Evolutionary conservation across 1,140 invertebrate species (phyloP).

Genomic region (Heterodera schachtii): DNA sequence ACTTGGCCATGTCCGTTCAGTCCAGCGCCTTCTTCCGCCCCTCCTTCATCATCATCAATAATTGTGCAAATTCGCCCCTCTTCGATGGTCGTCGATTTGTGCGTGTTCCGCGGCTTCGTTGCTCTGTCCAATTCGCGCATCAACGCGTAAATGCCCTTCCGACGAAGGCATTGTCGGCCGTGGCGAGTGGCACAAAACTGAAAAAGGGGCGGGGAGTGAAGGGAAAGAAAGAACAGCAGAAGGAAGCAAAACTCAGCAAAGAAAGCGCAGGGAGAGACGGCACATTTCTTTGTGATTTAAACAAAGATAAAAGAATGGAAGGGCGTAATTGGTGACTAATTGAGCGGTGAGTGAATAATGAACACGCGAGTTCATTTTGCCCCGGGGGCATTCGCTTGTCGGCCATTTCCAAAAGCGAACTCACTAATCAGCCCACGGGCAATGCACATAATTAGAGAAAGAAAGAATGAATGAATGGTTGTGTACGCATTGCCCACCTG

Average conservation of each 20-base stretch:
- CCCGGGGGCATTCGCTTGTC: no score
- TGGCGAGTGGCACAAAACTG: conserved; percentile 43
- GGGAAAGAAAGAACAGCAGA: neutral
- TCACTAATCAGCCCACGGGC: no score
- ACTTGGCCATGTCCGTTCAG: conserved; percentile 14
- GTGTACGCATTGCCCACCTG: conserved; percentile 23
- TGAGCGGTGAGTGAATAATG: neutral
- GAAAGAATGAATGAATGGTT: no score
- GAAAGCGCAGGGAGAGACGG: no score
- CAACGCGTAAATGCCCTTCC: conserved; percentile 39
- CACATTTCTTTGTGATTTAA: neutral
- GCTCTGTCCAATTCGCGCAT: conserved; percentile 44
- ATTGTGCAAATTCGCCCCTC: conserved; percentile 1
- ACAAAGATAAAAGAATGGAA: neutral
- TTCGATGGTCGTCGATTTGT: neutral
- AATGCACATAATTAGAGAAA: no score
- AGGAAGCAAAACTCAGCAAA: neutral
- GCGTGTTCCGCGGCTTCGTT: neutral
- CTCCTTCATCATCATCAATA: no score
- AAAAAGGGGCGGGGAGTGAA: conserved; percentile 20
- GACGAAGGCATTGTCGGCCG: conserved; percentile 32
- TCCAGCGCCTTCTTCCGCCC: no score
- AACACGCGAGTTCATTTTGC: no score
- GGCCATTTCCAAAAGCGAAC: no score
- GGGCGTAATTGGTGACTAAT: neutral